phyloP scores from a whole-genome alignment of 2,888 invertebrate species.

The Protodeltote pygarga region DNA sequence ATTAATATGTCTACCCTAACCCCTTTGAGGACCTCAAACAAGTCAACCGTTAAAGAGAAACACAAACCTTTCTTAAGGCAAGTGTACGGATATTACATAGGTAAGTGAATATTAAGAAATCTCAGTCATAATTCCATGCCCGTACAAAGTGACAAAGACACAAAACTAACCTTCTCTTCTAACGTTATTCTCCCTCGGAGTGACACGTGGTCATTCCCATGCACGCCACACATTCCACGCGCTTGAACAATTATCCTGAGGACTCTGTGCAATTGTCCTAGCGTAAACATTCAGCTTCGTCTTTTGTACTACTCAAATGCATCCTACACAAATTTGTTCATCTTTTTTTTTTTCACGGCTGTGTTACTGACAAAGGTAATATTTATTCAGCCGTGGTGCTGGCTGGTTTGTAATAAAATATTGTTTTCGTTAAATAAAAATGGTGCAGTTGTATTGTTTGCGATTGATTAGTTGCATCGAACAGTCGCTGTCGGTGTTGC shows the following conservation, averaged over 20 bases:
- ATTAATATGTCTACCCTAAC: too few species aligned
- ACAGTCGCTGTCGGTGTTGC: slow-evolving; percentile 11
- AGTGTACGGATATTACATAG: too few species aligned
- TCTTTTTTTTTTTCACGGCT: slow-evolving; percentile 41
- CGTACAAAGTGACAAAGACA: too few species aligned
- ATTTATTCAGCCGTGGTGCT: slow-evolving; percentile 46
- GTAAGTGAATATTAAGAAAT: too few species aligned
- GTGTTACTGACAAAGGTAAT: slow-evolving; percentile 53
- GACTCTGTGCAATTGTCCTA: slow-evolving; percentile 58
- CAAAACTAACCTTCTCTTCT: slow-evolving; percentile 13
- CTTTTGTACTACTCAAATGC: slow-evolving; percentile 53
- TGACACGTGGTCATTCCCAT: slow-evolving; percentile 57
- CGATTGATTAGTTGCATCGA: slow-evolving; percentile 33
- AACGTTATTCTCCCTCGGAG: slow-evolving; percentile 16
- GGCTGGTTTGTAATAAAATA: slow-evolving; percentile 43
- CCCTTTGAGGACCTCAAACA: too few species aligned
- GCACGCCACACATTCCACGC: slow-evolving; percentile 55
- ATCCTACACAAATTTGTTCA: slow-evolving; percentile 21
- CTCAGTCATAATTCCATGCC: too few species aligned
- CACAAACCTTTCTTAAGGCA: too few species aligned
- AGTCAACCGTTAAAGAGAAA: too few species aligned
- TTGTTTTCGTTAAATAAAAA: slow-evolving; percentile 30
- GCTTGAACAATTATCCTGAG: slow-evolving; percentile 66
- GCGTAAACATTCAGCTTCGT: slow-evolving; percentile 58
- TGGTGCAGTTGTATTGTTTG: slow-evolving; percentile 29